Evolutionary conservation across 2,888 invertebrate genomes (phyloP), one percentile per base, ranked within the genome.

Genomic region (Pseudococcus longispinus): DNA sequence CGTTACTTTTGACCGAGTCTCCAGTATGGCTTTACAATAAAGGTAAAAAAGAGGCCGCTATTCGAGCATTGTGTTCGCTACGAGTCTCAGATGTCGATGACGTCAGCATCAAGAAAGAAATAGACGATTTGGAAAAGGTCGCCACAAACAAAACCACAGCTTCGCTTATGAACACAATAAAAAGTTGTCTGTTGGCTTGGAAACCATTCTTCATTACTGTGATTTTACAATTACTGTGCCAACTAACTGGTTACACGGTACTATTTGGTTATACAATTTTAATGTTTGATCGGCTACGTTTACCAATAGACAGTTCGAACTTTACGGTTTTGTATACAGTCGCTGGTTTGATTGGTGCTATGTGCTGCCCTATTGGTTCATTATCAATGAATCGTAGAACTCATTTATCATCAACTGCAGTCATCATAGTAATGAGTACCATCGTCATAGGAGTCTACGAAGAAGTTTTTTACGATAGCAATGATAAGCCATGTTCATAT

Each of bases 1-100:
- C 26, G 13, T 15, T 85, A 15, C 83, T 87, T 37, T 74, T 88
- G 20, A 87, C 85, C 23, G 88, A 88, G 29, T 83, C 88, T 1
- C 87, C 88, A 20, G 44, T 55, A 42, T 88, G 87, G 87, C 74
- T 87, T 8, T 65, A 82, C 29, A n/a, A 55, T 3, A 80, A 51
- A 23, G 87, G 88, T 5, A 65, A 70, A 4, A 18, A 0, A 5
- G 26, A 83, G 20, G n/a, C 29, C 11, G 84, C 88, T 9, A 3
- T 60, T 15, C 44, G 26, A 84, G 51, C 55, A 11, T 65, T 84
- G 4, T 60, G 60, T 13, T 55, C 37, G 5, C 32, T 84, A 13
- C 84, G 84, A n/a, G 8, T 4, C 20, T 26, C 44, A 65, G 20
- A 23, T 6, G 37, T 29, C n/a, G n/a, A n/a, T n/a, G n/a, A n/a